A percentile compares a stretch with the other conserved stretches of the same genome.
Evolutionary conservation across 2,888 invertebrate genomes (phyloP).

Genomic region (Drosophila prostipennis): DNA sequence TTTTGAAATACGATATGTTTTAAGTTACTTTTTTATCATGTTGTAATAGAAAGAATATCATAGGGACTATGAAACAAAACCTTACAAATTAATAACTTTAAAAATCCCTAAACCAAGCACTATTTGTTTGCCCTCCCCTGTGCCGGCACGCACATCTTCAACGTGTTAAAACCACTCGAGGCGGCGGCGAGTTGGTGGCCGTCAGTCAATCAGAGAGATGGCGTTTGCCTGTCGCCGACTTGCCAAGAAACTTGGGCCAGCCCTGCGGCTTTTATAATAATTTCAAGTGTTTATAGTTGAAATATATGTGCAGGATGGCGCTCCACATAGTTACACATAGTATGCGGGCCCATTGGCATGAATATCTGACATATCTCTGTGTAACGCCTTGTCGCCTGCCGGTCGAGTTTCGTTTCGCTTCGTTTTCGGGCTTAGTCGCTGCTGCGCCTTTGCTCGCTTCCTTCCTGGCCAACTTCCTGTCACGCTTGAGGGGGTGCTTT

Average conservation of each 20-base stretch:
- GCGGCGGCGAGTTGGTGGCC: conserved; percentile 23
- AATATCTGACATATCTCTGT: neutral
- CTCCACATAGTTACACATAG: neutral
- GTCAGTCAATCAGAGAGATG: conserved; percentile 68
- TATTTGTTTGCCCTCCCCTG: conserved; percentile 2
- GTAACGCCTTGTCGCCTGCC: conserved; percentile 44
- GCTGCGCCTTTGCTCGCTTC: conserved; percentile 61
- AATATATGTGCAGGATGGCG: conserved; percentile 30
- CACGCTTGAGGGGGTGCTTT: conserved; percentile 54
- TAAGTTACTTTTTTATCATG: too few relatives aligned
- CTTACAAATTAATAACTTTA: too few relatives aligned
- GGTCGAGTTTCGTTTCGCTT: conserved; percentile 22
- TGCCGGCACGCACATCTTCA: conserved; percentile 4
- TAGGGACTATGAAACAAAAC: too few relatives aligned
- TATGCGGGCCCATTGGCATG: conserved; percentile 33
- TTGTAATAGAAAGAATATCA: too few relatives aligned
- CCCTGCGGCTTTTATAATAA: conserved; percentile 54
- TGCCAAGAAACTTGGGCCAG: conserved; percentile 55
- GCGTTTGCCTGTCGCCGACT: conserved; percentile 55
- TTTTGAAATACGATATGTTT: too few relatives aligned
- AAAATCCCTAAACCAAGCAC: too few relatives aligned
- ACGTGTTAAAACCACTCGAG: conserved; percentile 14
- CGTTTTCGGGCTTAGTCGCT: conserved; percentile 39
- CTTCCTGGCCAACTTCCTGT: conserved; percentile 76
- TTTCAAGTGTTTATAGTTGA: conserved; percentile 65